phyloP scores from a whole-genome alignment of 1,140 invertebrate genomes.

The Linepithema humile region DNA sequence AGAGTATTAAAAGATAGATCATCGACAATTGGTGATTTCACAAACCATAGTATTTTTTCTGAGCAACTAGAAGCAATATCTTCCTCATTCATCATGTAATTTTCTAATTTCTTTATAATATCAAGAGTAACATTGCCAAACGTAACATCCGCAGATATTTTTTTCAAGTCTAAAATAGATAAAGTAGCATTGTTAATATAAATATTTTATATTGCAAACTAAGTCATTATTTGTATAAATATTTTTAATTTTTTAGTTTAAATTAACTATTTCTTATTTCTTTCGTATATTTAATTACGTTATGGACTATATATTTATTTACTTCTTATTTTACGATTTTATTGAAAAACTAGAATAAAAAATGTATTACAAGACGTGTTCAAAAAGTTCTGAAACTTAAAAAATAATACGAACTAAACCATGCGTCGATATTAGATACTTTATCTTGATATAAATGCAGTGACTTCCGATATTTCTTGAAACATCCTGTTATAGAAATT shows the following conservation, averaged over 20 bases:
- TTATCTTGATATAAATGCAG: no score
- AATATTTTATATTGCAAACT: not conserved
- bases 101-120: slow-evolving; percentile 57
- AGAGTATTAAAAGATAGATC: slow-evolving; percentile 66
- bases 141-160: slow-evolving; percentile 68
- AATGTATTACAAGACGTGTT: no score
- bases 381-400: no score
- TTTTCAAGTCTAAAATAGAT: slow-evolving; percentile 72
- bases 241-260: slow-evolving; percentile 9
- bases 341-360: no score
- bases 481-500: no score
- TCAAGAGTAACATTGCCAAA: slow-evolving; percentile 68
- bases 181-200: not conserved
- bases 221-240: not conserved
- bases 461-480: no score
- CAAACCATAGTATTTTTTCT: slow-evolving; percentile 67
- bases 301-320: no score
- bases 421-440: no score
- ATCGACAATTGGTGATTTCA: slow-evolving; percentile 61
- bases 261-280: no score
- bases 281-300: no score
- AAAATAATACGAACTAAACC: no score
- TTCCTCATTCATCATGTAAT: slow-evolving; percentile 25
- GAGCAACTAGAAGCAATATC: slow-evolving; percentile 52
- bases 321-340: no score